Percentiles rank a stretch among this genome's conserved stretches.
phyloP scores from a whole-genome alignment of 2,888 invertebrate species.

The Sphaerophoria taeniata region DNA sequence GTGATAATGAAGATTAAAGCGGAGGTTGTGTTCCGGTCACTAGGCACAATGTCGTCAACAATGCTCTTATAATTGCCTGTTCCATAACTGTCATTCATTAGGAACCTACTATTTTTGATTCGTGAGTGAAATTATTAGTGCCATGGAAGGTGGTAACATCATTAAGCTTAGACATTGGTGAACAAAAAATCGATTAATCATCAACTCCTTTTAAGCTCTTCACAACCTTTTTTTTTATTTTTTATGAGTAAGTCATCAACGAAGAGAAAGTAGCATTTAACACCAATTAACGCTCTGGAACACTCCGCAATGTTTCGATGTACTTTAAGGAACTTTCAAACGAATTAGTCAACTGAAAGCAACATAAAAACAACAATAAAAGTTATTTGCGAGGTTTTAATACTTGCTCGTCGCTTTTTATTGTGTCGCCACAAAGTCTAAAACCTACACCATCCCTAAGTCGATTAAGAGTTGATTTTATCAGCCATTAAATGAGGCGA shows the following conservation, averaged over 20 bases:
- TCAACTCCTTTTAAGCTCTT: conserved; percentile 63
- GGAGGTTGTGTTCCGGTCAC: too few species aligned
- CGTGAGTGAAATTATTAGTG: not conserved
- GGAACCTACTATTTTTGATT: not conserved
- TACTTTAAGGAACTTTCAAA: conserved; percentile 41
- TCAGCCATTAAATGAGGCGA: conserved; percentile 57
- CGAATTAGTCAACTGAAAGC: not conserved
- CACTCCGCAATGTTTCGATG: conserved; percentile 62
- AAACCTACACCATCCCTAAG: conserved; percentile 11
- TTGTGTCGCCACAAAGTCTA: conserved; percentile 22
- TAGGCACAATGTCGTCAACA: too few species aligned
- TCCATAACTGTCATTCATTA: too few species aligned
- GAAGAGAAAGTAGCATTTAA: conserved; percentile 59
- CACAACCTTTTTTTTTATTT: conserved; percentile 24
- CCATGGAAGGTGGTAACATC: conserved; percentile 46
- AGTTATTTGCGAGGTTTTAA: conserved; percentile 33
- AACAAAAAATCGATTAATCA: conserved; percentile 65
- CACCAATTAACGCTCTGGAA: conserved; percentile 62
- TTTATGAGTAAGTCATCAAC: not conserved
- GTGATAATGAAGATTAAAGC: too few species aligned
- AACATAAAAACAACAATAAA: conserved; percentile 36
- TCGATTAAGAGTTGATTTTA: conserved; percentile 35
- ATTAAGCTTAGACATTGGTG: conserved; percentile 20
- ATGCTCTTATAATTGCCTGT: too few species aligned
- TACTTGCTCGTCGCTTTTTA: not conserved